Conservation (phyloP, 2,113 vertebrate species). For the Protobothrops flavoviridis region DNA sequence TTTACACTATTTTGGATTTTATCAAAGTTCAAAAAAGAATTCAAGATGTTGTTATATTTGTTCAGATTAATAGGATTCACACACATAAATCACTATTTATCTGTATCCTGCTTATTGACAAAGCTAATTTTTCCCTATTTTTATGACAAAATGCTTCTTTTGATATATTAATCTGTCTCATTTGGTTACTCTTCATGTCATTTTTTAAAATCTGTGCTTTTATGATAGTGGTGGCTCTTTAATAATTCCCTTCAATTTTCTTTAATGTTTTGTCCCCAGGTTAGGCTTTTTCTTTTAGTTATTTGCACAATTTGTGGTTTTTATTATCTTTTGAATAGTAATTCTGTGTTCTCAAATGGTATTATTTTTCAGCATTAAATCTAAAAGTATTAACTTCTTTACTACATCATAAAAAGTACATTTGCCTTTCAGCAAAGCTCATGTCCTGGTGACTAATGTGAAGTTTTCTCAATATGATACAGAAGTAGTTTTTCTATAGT, state of each 20-base stretch:
- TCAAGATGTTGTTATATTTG: constrained; percentile 3
- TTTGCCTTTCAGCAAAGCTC: background rate
- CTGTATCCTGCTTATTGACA: constrained; percentile 14
- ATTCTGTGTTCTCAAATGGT: background rate
- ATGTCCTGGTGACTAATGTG: background rate
- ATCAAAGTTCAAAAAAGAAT: background rate
- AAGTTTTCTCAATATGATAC: background rate
- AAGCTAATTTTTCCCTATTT: background rate
- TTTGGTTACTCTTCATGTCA: constrained; percentile 20
- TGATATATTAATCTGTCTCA: background rate
- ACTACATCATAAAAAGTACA: background rate
- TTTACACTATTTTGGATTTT: background rate
- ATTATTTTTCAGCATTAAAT: constrained; percentile 3
- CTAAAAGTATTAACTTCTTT: background rate
- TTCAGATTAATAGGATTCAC: constrained; percentile 2
- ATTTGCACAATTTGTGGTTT: background rate
- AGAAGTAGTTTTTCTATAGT: background rate
- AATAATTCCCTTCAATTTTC: background rate
- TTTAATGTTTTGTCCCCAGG: background rate
- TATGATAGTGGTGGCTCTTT: background rate
- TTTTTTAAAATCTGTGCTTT: constrained; percentile 4
- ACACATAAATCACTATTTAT: constrained; percentile 24
- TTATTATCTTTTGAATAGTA: constrained; percentile 29
- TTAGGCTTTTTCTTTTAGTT: background rate
- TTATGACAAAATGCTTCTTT: background rate